These are phyloP conservation scores for Drosophila parvula DNA, from an alignment of 1,140 invertebrate species.

Conservation along the genomic window DNA sequence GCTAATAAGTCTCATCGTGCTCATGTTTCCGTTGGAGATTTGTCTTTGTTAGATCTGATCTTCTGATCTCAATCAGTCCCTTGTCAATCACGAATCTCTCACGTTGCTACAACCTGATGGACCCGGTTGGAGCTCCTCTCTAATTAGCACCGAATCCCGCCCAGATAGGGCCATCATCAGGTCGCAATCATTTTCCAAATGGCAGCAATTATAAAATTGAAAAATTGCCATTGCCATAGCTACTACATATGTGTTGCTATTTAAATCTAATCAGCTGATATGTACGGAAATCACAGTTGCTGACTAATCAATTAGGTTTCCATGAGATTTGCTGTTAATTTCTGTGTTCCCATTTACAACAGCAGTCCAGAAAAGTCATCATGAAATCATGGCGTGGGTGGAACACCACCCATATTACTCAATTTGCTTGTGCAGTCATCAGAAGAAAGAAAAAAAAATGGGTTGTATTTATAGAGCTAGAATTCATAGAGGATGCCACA, in stretches of 20 bases:
- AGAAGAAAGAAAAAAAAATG: background rate
- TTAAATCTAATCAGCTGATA: constrained; percentile 43
- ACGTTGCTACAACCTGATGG: background rate
- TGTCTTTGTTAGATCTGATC: background rate
- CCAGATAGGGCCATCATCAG: constrained; percentile 3
- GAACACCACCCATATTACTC: no score
- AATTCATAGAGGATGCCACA: constrained; percentile 6
- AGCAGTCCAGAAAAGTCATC: constrained; percentile 5
- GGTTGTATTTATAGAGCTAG: constrained; percentile 31
- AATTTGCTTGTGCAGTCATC: constrained; percentile 23
- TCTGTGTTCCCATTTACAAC: constrained; percentile 25
- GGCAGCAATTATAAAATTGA: constrained; percentile 44
- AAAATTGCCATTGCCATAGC: constrained; percentile 23
- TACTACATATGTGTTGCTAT: background rate
- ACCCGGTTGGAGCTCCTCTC: background rate
- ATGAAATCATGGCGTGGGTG: constrained; percentile 15
- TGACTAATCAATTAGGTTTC: constrained; percentile 48
- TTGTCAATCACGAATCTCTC: constrained; percentile 20
- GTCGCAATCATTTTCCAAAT: constrained; percentile 20
- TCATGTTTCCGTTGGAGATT: background rate
- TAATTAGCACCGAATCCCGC: background rate
- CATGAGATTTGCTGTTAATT: constrained; percentile 30
- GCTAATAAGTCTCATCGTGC: background rate
- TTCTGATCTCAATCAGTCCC: constrained; percentile 6
- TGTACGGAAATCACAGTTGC: constrained; percentile 32